These are phyloP conservation scores for Mantis religiosa DNA, from an alignment of 2,888 invertebrate species.

Conservation along the genomic window DNA sequence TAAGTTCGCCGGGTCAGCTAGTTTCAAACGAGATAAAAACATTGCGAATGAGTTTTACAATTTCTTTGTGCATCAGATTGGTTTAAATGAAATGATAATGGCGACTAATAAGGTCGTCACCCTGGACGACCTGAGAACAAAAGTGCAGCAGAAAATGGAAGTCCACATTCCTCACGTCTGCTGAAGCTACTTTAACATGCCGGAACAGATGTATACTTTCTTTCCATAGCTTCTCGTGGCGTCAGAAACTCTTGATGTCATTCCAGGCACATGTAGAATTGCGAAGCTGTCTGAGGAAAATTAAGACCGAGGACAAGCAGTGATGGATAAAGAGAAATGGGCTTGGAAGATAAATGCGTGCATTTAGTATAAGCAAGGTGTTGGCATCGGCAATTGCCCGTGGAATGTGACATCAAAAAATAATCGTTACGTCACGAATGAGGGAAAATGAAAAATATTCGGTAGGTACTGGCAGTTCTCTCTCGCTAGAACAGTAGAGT, in stretches of 20 bases:
- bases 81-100: too few relatives aligned
- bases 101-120: too few relatives aligned
- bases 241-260: not conserved
- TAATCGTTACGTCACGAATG: not conserved
- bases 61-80: too few relatives aligned
- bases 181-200: too few relatives aligned
- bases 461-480: not conserved
- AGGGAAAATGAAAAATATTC: not conserved
- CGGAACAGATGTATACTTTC: not conserved
- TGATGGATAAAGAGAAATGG: not conserved
- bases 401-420: conserved; percentile 12
- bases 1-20: too few relatives aligned
- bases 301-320: not conserved
- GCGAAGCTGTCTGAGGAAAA: not conserved
- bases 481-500: not conserved
- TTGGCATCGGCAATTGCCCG: conserved; percentile 14
- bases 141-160: too few relatives aligned
- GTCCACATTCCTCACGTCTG: too few relatives aligned
- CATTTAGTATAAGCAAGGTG: conserved; percentile 1
- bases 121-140: too few relatives aligned
- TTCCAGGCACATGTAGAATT: not conserved
- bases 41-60: too few relatives aligned
- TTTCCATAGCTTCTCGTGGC: not conserved
- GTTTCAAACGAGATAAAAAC: too few relatives aligned
- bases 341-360: not conserved